Percentiles rank a stretch among this genome's conserved stretches.
Conservation (phyloP, 2,113 vertebrate species). For the Micronycteris hirsuta region DNA sequence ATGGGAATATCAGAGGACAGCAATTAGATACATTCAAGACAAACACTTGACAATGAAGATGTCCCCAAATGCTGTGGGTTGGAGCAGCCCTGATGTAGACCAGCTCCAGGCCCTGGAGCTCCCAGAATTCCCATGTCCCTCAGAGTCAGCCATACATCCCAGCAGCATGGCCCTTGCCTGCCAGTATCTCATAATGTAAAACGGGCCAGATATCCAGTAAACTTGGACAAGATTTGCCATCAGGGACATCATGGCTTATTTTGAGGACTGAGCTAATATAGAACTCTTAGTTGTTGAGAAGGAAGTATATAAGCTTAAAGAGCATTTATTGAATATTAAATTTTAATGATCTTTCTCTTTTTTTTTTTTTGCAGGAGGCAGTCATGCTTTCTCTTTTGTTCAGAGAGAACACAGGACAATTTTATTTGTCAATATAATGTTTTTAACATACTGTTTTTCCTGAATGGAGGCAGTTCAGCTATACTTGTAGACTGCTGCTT, state of each 20-base stretch:
- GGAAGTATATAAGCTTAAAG: neutral
- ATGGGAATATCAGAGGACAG: neutral
- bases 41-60: neutral
- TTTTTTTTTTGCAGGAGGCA: too few species aligned
- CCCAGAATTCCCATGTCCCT: neutral
- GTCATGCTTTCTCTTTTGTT: neutral
- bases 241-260: neutral
- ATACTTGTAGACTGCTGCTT: neutral
- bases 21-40: neutral
- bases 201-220: neutral
- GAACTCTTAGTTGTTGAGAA: neutral
- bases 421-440: neutral
- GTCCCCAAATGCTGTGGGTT: neutral
- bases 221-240: neutral
- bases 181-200: neutral
- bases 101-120: neutral
- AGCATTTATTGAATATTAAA: neutral
- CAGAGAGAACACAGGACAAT: neutral
- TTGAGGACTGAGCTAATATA: neutral
- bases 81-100: neutral
- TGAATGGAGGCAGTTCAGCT: neutral
- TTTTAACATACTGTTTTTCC: neutral
- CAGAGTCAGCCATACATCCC: neutral
- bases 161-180: neutral
- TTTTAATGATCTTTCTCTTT: neutral